Evolutionary conservation across 2,888 invertebrate genomes (phyloP), one percentile per base, ranked within the genome.

Genomic region (Diogma glabrata): DNA sequence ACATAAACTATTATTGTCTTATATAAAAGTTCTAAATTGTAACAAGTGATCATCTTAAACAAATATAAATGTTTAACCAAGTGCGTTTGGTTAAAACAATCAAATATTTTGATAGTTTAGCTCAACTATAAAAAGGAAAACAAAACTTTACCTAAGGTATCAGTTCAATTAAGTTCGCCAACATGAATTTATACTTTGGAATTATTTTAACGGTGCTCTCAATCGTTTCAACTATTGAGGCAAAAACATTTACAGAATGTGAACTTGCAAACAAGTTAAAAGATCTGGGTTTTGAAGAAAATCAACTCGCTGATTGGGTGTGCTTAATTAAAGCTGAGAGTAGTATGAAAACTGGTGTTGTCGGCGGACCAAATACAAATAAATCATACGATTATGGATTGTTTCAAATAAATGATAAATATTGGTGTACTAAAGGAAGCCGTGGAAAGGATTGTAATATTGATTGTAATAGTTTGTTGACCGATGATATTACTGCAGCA

Each of bases 271-370:
- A 43, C 7, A 23, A 43, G n/a, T 14, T 43, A n/a, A 43, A 43
- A 23, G 22, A 43, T 43, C 20, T 22, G 20, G 20, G 20, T 43
- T 7, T 22, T n/a, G 22, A 23, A 14, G 43, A 43, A 22, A n/a
- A 43, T 43, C n/a, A n/a, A n/a, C 6, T 43, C 6, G 20, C 43
- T 14, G 43, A 43, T 5, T 43, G 72, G 72, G 61, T 71, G 12
- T 73, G 72, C 50, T 60, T 73, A n/a, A 64, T 72, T 40, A 66
- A 70, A 53, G 61, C 62, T 0, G 73, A 72, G 56, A 73, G 73
- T 54, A 59, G 62, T 2, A 55, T 67, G 3, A 60, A 63, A 9
- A 70, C 71, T 0, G 53, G 66, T 28, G 64, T 60, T 1, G 58
- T 64, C 16, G 69, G 71, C 1, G 63, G 59, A 4, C 59, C 64